Evolutionary conservation across 2,888 invertebrate species (phyloP), one percentile per base, ranked within the genome.

Genomic region (Phymatocera aterrima): DNA sequence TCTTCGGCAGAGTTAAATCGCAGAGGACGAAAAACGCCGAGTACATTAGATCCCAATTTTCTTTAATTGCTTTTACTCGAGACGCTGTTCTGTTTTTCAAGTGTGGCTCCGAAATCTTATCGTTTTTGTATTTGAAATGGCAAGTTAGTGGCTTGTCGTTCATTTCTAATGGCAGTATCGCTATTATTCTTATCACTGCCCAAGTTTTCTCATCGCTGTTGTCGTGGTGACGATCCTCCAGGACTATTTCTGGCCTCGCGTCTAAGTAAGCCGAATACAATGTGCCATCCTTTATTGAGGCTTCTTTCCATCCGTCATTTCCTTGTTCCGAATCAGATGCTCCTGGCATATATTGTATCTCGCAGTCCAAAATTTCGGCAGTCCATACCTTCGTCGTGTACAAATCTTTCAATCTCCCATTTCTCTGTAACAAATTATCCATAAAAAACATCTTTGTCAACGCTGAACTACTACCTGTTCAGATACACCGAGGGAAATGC

Each of bases 21-120:
- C 91, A 92, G 81, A 90, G 86, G 15, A 91, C 87, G 75, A 89
- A 90, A 83, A 88, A 91, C 0, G 90, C 91, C 2, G 91, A 89
- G 83, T 91, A 93, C 43, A 87, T 86, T n/a, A 91, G 87, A 57
- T 91, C 89, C 88, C 91, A 91, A 83, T 92, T 90, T 57, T 92
- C 92, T 24, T 91, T 87, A 80, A 92, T 90, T 51, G 91, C 87
- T 43, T 87, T 87, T 43, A 91, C 90, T 81, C 87, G 85, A 77
- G 88, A 87, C 1, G 90, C 89, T 18, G 83, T 79, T 12, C 86
- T 83, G 87, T 90, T 82, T 88, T 87, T 0, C 89, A 85, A 70
- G 90, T 75, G 0, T 89, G 87, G 1, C 88, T 90, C 54, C 77
- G 81, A 15, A 72, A 81, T 81, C 51, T 4, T 83, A 81, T 37